Evolutionary conservation across 2,888 invertebrate species (phyloP).

Genomic region (Hydriomena furcata): DNA sequence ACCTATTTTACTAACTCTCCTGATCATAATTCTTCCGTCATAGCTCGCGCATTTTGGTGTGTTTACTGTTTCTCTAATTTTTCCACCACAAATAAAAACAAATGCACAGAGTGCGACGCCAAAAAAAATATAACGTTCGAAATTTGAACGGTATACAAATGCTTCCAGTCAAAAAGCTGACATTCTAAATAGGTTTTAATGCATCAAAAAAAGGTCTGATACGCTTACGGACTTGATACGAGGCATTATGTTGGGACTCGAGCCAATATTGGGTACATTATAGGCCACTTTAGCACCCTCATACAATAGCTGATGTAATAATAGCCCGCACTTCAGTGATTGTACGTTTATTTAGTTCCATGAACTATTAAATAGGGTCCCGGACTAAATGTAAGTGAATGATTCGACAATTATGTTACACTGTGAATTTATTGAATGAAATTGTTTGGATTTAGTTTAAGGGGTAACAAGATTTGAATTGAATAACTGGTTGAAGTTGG

Average conservation of each 20-base stretch:
- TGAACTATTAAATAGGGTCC: slow-evolving; percentile 34
- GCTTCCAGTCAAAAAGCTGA: slow-evolving; percentile 7
- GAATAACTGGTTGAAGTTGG: too few relatives aligned
- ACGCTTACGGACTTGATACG: slow-evolving; percentile 33
- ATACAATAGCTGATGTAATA: slow-evolving; percentile 24
- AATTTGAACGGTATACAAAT: slow-evolving; percentile 4
- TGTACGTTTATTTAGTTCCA: slow-evolving; percentile 41
- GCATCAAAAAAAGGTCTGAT: slow-evolving; percentile 21
- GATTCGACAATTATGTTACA: slow-evolving; percentile 71
- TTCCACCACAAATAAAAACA: neutral
- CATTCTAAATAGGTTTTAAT: slow-evolving; percentile 6
- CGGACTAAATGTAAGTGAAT: slow-evolving; percentile 62
- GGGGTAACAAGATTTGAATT: slow-evolving; percentile 5
- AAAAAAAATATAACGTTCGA: too few relatives aligned
- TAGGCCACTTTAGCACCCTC: slow-evolving; percentile 44
- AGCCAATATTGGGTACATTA: slow-evolving; percentile 37
- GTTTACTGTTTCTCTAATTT: too few relatives aligned
- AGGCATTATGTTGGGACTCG: slow-evolving; percentile 37
- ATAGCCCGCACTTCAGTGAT: slow-evolving; percentile 52
- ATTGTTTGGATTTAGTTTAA: slow-evolving; percentile 38
- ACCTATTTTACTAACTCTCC: too few relatives aligned
- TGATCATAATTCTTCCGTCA: too few relatives aligned
- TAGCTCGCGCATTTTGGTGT: too few relatives aligned
- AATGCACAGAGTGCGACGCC: too few relatives aligned
- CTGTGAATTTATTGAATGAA: slow-evolving; percentile 71